Base-by-base conservation (phyloP, 2,888 invertebrate genomes). In the Oxyteleia sp. region DNA sequence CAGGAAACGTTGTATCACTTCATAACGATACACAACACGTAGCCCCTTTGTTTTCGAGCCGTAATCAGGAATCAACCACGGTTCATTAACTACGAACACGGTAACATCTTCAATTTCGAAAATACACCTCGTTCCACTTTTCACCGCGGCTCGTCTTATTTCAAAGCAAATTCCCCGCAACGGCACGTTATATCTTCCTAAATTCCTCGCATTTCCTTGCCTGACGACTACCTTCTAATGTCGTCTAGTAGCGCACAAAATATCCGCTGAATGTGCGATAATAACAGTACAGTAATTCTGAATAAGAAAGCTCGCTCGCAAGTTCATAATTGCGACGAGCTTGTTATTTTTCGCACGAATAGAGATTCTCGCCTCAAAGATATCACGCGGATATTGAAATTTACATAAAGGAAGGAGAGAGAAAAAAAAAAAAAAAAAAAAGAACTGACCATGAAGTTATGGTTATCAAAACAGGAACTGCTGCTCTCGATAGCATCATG, bases 61-160 rank as follows among this genome's bases (percentile, higher is more conserved):
- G 51, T 63, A 74, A 63, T 71, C 57, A 59, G 32, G 20, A 26
- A 57, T 45, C 57, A n/a, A 15, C 53, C 41, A 41, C 16, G 72
- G 18, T 13, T 61, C 41, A 59, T 71, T 38, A 23, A 41, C 35
- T 18, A 16, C 26, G 13, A 26, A 43, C 15, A 7, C 7, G 3
- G 2, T 7, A 13, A 7, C 69, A 35, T 53, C 38, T 74, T 63
- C 63, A 63, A 53, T 63, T 63, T 74, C 72, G 51, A 74, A 74
- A 74, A 63, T 61, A 74, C 63, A 61, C 61, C 18, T 63, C 63
- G 63, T 18, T 49, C 71, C 51, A 72, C 59, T 72, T 72, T 49
- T 49, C 59, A 49, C 41, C 13, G 32, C n/a, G 35, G 35, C 29
- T 51, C 47, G 64, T 66, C 32, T 49, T 51, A 66, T 66, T 66